These are phyloP conservation scores for Spilosoma lubricipeda DNA, from an alignment of 2,888 invertebrate genomes.

Conservation along the genomic window DNA sequence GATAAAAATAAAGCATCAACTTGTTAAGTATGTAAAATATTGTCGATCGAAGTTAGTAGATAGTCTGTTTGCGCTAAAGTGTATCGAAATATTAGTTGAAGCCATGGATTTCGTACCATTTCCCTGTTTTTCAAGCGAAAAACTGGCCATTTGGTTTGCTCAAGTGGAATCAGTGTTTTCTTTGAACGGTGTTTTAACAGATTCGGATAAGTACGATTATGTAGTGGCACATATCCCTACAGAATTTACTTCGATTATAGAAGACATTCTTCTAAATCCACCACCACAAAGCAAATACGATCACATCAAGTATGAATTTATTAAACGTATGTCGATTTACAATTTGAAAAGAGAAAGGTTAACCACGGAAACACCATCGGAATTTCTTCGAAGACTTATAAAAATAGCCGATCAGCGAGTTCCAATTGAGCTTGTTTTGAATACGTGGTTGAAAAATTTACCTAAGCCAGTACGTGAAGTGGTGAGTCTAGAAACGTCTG, in stretches of 20 bases:
- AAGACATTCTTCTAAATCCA: slow-evolving; percentile 34
- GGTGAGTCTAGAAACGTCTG: slow-evolving; percentile 21
- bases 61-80: not conserved
- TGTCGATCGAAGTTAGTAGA: not conserved
- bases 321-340: slow-evolving; percentile 29
- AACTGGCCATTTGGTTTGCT: slow-evolving; percentile 32
- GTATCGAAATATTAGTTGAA: not conserved
- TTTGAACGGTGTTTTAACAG: slow-evolving; percentile 19
- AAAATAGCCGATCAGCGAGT: slow-evolving; percentile 22
- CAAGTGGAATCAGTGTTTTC: slow-evolving; percentile 34
- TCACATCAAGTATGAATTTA: slow-evolving; percentile 31
- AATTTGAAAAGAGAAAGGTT: slow-evolving; percentile 16
- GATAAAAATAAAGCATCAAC: not conserved
- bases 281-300: slow-evolving; percentile 19
- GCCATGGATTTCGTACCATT: slow-evolving; percentile 25
- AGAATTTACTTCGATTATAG: slow-evolving; percentile 16
- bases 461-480: slow-evolving; percentile 31
- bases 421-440: slow-evolving; percentile 21
- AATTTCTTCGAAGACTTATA: slow-evolving; percentile 26
- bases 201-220: slow-evolving; percentile 31
- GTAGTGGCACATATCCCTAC: slow-evolving; percentile 24
- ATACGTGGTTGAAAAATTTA: slow-evolving; percentile 33
- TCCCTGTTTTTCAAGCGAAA: slow-evolving; percentile 28
- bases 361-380: slow-evolving; percentile 26
- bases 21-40: not conserved